These are phyloP conservation scores for Clitarchus hookeri DNA, from an alignment of 2,888 invertebrate genomes.

Conservation along the genomic window DNA sequence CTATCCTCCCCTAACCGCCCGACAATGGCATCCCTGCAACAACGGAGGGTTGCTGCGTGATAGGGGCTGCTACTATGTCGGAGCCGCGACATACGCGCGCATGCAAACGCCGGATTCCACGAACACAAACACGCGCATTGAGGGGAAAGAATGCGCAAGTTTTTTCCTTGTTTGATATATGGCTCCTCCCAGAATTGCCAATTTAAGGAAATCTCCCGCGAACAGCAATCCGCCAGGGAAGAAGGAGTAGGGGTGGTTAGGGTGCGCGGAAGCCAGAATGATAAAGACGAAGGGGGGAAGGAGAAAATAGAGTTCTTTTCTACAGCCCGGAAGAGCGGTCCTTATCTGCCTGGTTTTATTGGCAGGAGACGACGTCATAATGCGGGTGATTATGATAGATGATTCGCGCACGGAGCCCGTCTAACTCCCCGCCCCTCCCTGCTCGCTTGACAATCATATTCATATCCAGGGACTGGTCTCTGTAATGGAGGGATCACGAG, in stretches of 20 bases:
- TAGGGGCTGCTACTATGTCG: not conserved
- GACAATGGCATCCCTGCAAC: no score
- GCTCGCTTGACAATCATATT: no score
- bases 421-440: no score
- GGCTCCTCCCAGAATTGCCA: slow-evolving; percentile 42
- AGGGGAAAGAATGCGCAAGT: no score
- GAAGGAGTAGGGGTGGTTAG: not conserved
- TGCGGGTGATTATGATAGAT: slow-evolving; percentile 36
- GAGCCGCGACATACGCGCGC: no score
- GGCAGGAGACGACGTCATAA: slow-evolving; percentile 21
- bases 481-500: no score
- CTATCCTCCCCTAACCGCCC: no score
- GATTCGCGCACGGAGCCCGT: not conserved
- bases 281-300: slow-evolving; percentile 28
- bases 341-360: not conserved
- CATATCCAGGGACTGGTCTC: no score
- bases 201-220: slow-evolving; percentile 42
- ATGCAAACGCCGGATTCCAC: no score
- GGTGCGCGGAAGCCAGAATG: not conserved
- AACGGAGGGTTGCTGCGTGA: no score
- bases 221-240: slow-evolving; percentile 30
- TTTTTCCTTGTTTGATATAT: slow-evolving; percentile 36
- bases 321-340: not conserved
- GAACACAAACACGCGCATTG: no score
- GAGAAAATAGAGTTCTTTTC: slow-evolving; percentile 6